Evolutionary conservation across 1,140 invertebrate genomes (phyloP), one percentile per base, ranked within the genome.

Genomic region (Wasmannia auropunctata): DNA sequence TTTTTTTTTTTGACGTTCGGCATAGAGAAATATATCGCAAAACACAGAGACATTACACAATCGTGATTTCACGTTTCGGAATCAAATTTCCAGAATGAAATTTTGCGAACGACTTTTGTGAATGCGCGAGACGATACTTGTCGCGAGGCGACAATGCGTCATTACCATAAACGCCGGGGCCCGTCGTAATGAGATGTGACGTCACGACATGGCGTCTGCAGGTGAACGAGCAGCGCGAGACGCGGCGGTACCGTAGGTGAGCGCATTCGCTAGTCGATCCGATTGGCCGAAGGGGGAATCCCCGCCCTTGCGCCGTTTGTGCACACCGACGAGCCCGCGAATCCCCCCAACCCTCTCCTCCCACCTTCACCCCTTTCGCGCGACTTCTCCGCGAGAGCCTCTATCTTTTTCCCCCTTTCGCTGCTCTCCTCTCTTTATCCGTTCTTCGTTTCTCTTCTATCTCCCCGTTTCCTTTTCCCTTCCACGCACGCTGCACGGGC

Each of bases 241-340:
- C 69, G 72, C 67, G 72, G 43, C 62, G 56, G 67, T 72, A 67
- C 76, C 67, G 87, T 91, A 91, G 90, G 92, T 86, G 91, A 92
- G 91, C 91, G 91, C 85, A 92, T 88, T 91, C 88, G 75, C 90
- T 89, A 88, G 87, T 75, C 90, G 91, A 87, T 90, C 88, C 91
- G 94, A 94, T 94, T 94, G 93, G 94, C 92, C 92, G 93, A 93
- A 87, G 79, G 90, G 77, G 87, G 86, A 93, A 93, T 94, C 92
- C 92, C 93, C 94, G 94, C 92, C 93, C 90, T 93, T 93, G 89
- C 88, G 91, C 84, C 56, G 51, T 87, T 75, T 86, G 86, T 81
- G 86, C 88, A 69, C 43, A 46, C 74, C 87, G 74, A 81, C 72
- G 63, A 88, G 63, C 80, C 74, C 63, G 77, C 80, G 85, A 76